phyloP scores from a whole-genome alignment of 2,888 invertebrate genomes.

The Drosophila borborema region DNA sequence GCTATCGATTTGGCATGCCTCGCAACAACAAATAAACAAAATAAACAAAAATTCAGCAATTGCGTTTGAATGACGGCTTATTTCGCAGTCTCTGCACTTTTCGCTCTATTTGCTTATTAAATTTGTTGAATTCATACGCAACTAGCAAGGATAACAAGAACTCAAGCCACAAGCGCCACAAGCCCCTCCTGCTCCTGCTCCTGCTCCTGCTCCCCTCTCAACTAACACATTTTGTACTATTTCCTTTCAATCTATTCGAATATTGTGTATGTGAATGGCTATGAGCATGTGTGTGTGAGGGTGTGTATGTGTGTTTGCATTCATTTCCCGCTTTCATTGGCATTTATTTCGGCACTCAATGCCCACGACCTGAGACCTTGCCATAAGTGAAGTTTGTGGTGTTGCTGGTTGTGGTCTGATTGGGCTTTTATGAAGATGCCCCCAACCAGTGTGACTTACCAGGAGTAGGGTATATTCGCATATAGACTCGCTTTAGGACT shows the following conservation, averaged over 20 bases:
- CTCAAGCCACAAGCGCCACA: conserved; percentile 19
- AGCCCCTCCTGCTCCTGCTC: background rate
- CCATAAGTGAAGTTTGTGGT: conserved; percentile 47
- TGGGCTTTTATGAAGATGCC: conserved; percentile 49
- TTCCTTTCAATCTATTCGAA: conserved; percentile 55
- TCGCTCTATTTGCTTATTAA: conserved; percentile 78
- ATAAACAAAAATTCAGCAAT: conserved; percentile 37
- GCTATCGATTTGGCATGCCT: conserved; percentile 63
- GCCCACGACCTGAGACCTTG: conserved; percentile 9
- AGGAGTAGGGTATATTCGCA: conserved; percentile 4
- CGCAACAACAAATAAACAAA: conserved; percentile 35
- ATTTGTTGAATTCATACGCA: conserved; percentile 74
- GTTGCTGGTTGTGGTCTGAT: conserved; percentile 39
- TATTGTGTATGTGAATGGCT: conserved; percentile 21
- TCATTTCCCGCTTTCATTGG: conserved; percentile 79
- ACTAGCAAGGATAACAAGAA: conserved; percentile 35
- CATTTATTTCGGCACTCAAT: conserved; percentile 67
- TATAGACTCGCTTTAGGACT: background rate
- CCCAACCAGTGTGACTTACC: background rate
- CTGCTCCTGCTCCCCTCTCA: conserved; percentile 49
- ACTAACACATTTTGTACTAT: conserved; percentile 64
- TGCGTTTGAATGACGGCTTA: conserved; percentile 53
- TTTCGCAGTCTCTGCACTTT: conserved; percentile 51
- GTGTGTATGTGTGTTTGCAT: conserved; percentile 54
- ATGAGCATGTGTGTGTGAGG: background rate